phyloP scores from a whole-genome alignment of 2,113 vertebrate genomes.

The Lasiurus borealis region DNA sequence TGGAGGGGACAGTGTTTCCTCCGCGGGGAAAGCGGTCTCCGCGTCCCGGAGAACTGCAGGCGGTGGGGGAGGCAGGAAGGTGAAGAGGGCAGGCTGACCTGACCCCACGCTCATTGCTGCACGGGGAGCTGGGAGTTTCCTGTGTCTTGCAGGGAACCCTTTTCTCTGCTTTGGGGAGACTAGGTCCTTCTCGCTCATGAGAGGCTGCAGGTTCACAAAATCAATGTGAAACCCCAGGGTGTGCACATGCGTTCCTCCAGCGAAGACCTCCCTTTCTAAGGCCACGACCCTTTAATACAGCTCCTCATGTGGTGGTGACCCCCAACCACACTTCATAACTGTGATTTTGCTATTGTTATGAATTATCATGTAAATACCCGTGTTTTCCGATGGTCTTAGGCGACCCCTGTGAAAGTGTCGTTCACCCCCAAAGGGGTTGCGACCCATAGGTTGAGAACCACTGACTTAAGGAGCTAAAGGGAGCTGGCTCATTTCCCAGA shows the following conservation, averaged over 20 bases:
- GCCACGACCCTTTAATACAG: too few relatives aligned
- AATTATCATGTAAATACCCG: too few relatives aligned
- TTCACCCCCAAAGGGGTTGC: too few relatives aligned
- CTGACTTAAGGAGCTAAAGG: neutral
- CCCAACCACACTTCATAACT: too few relatives aligned
- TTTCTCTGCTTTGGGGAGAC: neutral
- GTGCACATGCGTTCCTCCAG: neutral
- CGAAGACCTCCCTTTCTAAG: neutral
- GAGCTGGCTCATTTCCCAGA: constrained; percentile 33
- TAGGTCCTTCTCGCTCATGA: neutral
- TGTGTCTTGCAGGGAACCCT: neutral
- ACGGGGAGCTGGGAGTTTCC: neutral
- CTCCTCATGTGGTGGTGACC: too few relatives aligned
- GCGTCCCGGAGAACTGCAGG: neutral
- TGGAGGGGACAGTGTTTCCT: constrained; percentile 3
- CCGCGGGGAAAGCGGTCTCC: neutral
- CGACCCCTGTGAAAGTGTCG: too few relatives aligned
- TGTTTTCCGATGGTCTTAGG: too few relatives aligned
- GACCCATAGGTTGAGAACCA: too few relatives aligned
- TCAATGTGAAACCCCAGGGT: neutral
- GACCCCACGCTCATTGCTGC: neutral
- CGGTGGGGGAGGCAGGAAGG: constrained; percentile 37
- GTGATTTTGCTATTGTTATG: too few relatives aligned
- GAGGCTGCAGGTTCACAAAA: neutral
- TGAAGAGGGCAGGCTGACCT: constrained; percentile 12